Percentiles rank a stretch among this genome's conserved stretches.
Conservation (phyloP, 2,797 vertebrate genomes). For the Okamejei kenojei region DNA sequence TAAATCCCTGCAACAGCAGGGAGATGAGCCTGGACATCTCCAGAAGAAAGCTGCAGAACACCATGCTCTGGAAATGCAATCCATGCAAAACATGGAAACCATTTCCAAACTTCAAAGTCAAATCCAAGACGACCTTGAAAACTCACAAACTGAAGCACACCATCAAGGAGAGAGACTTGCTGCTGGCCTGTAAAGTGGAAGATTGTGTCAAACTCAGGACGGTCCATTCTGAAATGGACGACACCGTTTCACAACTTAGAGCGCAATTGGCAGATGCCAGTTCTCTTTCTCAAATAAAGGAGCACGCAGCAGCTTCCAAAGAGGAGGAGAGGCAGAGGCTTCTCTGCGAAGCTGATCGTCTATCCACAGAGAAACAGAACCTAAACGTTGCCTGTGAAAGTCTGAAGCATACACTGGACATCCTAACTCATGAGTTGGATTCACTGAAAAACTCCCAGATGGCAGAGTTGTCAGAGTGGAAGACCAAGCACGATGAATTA, state of each 20-base stretch:
- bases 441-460: conserved; percentile 78
- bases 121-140: conserved; percentile 49
- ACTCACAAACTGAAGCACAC: conserved; percentile 47
- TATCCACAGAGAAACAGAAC: conserved; percentile 68
- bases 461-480: conserved; percentile 77
- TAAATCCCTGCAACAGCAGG: too few relatives aligned
- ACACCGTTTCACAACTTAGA: too few relatives aligned
- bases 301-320: conserved; percentile 44
- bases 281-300: conserved; percentile 48
- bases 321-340: conserved; percentile 55
- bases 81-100: conserved; percentile 58
- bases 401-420: conserved; percentile 77
- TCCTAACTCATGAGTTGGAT: conserved; percentile 75
- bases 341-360: conserved; percentile 51
- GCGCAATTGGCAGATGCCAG: conserved; percentile 53
- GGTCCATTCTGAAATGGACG: too few relatives aligned
- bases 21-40: too few relatives aligned
- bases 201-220: too few relatives aligned
- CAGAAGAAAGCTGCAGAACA: too few relatives aligned
- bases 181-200: too few relatives aligned
- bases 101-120: conserved; percentile 56
- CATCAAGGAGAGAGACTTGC: conserved; percentile 56
- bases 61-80: conserved; percentile 55
- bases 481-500: conserved; percentile 69
- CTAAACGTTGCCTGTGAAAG: conserved; percentile 76